Percentiles rank a stretch among this genome's conserved stretches.
Evolutionary conservation across 2,113 vertebrate genomes (phyloP).

Genomic region (Equus quagga): DNA sequence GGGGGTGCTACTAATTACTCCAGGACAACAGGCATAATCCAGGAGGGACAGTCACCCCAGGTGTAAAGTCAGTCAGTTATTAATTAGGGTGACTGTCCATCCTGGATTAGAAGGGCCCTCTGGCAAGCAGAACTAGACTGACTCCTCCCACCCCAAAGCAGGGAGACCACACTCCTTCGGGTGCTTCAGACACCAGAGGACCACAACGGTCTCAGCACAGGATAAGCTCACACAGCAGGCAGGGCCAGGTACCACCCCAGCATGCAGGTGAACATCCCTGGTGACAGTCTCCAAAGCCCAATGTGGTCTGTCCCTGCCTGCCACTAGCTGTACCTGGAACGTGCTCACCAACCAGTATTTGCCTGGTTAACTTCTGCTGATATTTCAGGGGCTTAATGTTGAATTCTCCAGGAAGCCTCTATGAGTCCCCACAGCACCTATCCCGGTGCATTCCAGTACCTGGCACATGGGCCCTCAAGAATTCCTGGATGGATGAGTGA

Average conservation of each 20-base stretch:
- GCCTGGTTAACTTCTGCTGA: background rate
- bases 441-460: background rate
- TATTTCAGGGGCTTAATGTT: background rate
- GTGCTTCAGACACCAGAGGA: background rate
- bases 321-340: background rate
- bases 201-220: background rate
- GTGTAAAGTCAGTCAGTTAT: background rate
- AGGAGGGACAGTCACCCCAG: background rate
- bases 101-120: background rate
- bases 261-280: background rate
- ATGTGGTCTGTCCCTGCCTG: background rate
- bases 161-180: background rate
- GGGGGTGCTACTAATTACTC: background rate
- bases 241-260: background rate
- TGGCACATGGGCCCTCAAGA: background rate
- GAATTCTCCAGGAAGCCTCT: background rate
- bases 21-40: background rate
- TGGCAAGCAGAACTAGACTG: background rate
- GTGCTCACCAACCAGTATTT: background rate
- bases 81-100: background rate
- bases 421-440: background rate
- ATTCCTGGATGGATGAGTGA: background rate
- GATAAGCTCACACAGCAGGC: background rate
- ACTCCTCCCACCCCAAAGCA: background rate
- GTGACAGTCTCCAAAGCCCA: background rate